A percentile compares a stretch with the other conserved stretches of the same genome.
These are phyloP conservation scores for Grammomys surdaster DNA, from an alignment of 2,113 vertebrate species.

Conservation along the genomic window DNA sequence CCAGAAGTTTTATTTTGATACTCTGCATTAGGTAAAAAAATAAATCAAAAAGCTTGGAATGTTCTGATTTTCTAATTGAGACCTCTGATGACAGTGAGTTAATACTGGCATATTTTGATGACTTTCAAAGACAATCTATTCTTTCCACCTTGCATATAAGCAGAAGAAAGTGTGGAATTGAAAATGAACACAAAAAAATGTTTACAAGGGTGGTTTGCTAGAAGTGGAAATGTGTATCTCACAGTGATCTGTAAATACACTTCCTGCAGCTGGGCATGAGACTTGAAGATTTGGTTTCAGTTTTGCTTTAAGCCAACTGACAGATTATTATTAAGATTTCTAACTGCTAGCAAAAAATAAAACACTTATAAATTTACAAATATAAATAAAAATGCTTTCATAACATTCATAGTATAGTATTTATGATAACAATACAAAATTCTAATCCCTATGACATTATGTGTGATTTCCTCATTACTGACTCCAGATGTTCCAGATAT, in stretches of 20 bases:
- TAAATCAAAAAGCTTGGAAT: not conserved
- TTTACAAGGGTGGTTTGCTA: not conserved
- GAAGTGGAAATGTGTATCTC: not conserved
- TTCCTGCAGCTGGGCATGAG: not conserved
- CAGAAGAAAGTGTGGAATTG: not conserved
- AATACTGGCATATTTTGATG: not conserved
- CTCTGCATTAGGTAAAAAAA: not conserved
- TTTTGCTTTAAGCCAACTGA: conserved; percentile 36
- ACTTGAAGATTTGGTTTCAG: not conserved
- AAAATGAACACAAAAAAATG: not conserved
- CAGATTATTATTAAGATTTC: not conserved
- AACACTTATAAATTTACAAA: conserved; percentile 4
- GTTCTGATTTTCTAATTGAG: not conserved
- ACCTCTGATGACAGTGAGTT: not conserved
- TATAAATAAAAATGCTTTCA: not conserved
- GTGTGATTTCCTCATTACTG: not conserved
- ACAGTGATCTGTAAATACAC: not conserved
- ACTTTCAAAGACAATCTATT: not conserved
- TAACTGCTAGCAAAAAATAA: not conserved
- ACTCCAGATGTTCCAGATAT: not conserved
- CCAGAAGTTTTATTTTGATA: not conserved
- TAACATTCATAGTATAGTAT: not conserved
- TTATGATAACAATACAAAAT: not conserved
- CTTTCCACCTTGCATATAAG: not conserved
- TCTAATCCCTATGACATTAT: not conserved